Evolutionary conservation across 1,140 invertebrate species (phyloP), one percentile per base, ranked within the genome.

Genomic region (Papilio aristodemus): DNA sequence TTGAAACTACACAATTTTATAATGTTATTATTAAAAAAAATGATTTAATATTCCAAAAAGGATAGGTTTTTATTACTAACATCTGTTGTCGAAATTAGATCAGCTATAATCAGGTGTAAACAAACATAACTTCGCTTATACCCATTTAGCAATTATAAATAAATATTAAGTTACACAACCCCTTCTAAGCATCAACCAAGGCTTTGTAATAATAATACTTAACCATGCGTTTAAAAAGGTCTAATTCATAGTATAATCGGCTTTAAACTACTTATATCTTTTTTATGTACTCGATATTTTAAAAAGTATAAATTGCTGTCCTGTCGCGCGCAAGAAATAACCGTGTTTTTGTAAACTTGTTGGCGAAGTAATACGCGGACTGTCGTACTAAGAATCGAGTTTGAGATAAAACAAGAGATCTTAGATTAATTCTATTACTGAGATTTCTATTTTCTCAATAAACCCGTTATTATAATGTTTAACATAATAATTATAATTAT

Each of bases 321-420:
- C 37, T 63, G 60, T 41, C 38, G 19, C 41, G 6, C 63, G 63
- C 41, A 66, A 43, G 63, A 66, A 46, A 27, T 66, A 66, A 66
- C 63, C 63, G 63, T 66, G 63, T 66, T 66, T 66, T 66, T 27
- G 17, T 66, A 66, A 66, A 66, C 63, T 66, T 66, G 63, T 50
- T 66, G 41, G 63, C 63, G 63, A 66, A 66, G 63, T 66, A 32
- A 50, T 66, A 66, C 63, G 63, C 39, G 13, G 22, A 17, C 22
- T 46, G 8, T 10, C 39, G 27, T 46, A 66, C 17, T 32, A 66
- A 14, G 41, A 66, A 66, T 66, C 63, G 63, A 66, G 39, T 66
- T 66, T 32, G 39, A 63, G 60, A 63, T 63, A 63, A 66, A 46
- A 32, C 63, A 46, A 46, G 63, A 43, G 36, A 66, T 50, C 10